Evolutionary conservation across 2,113 vertebrate genomes (phyloP).

Genomic region (Gambusia affinis): DNA sequence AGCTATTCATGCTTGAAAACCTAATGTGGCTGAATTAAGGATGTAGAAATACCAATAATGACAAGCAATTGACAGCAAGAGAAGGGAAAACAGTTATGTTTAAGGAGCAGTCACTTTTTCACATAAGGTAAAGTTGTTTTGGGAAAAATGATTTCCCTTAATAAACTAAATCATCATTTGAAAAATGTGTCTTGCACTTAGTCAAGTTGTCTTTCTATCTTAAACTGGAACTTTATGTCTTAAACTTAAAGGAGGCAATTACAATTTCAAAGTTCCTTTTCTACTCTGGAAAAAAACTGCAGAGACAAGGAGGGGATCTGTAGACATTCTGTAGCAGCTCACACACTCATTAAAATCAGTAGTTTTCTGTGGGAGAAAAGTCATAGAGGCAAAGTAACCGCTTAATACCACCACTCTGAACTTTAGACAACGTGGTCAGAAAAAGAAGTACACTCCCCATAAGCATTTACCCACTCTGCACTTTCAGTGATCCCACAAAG

Average conservation of each 20-base stretch:
- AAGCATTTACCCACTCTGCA: conserved; percentile 25
- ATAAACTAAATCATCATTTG: too few species aligned
- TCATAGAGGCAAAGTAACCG: conserved; percentile 37
- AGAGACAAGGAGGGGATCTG: neutral
- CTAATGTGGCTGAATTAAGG: neutral
- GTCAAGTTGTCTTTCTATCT: neutral
- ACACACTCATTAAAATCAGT: conserved; percentile 18
- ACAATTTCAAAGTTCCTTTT: neutral
- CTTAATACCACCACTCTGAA: conserved; percentile 30
- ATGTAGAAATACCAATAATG: too few species aligned
- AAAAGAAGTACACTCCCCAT: conserved; percentile 8
- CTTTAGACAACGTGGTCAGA: conserved; percentile 23
- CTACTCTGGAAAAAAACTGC: neutral
- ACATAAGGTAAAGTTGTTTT: too few species aligned
- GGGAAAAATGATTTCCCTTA: too few species aligned
- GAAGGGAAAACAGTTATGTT: too few species aligned
- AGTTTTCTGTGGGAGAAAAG: neutral
- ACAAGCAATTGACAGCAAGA: too few species aligned
- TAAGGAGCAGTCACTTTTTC: too few species aligned
- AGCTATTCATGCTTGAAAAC: neutral
- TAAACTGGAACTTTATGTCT: neutral
- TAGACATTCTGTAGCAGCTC: neutral
- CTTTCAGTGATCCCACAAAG: conserved; percentile 20
- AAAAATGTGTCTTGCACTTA: neutral
- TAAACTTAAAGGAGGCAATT: neutral